Conservation (phyloP, 2,797 vertebrate genomes). For the Sebastes vulpes region DNA sequence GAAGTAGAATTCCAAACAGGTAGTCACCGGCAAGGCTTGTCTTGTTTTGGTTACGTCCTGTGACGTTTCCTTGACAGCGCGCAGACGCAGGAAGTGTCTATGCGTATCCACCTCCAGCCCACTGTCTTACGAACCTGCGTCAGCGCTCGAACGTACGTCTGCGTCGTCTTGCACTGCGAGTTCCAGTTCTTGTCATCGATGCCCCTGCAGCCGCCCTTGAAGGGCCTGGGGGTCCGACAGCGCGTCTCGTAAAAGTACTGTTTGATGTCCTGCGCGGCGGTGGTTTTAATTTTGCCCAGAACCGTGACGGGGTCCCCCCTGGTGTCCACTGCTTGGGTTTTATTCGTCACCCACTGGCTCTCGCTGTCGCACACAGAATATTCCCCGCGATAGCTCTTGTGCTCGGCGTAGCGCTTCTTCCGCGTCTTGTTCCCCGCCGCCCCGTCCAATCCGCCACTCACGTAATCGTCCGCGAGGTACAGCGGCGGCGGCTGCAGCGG, state of each 20-base stretch:
- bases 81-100: constrained; percentile 97
- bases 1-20: constrained; percentile 53
- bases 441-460: constrained; percentile 75
- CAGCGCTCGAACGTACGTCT: constrained; percentile 94
- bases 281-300: constrained; percentile 90
- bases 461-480: constrained; percentile 92
- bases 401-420: constrained; percentile 91
- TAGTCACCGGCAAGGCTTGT: constrained; percentile 20
- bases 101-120: constrained; percentile 97
- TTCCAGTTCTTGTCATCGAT: constrained; percentile 99
- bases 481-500: constrained; percentile 93
- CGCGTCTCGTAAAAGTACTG: constrained; percentile 98
- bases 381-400: constrained; percentile 94
- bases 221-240: constrained; percentile 89
- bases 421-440: constrained; percentile 88
- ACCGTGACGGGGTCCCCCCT: constrained; percentile 90
- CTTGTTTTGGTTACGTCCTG: constrained; percentile 85
- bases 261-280: constrained; percentile 88
- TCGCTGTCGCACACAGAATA: constrained; percentile 97
- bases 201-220: constrained; percentile 93
- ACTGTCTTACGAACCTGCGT: constrained; percentile 88
- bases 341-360: constrained; percentile 95
- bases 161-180: constrained; percentile 97
- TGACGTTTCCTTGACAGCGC: constrained; percentile 95
- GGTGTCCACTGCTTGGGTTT: constrained; percentile 92